A percentile compares a stretch with the other conserved stretches of the same genome.
Evolutionary conservation across 1,140 invertebrate genomes (phyloP).

Genomic region (Macrosteles quadrilineatus): DNA sequence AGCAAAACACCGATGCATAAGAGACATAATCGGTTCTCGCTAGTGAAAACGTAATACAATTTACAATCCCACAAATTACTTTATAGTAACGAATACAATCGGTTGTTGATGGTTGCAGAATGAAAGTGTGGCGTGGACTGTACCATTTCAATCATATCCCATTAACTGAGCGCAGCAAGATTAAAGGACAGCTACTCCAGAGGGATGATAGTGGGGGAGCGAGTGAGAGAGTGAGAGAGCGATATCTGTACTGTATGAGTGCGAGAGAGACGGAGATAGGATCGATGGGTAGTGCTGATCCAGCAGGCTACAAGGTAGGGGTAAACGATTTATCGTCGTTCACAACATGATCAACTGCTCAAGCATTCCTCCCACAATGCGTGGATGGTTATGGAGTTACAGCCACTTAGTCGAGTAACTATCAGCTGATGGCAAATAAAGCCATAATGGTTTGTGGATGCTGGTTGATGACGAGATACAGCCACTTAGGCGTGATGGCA

Average conservation of each 20-base stretch:
- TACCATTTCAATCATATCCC: constrained; percentile 20
- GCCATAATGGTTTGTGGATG: no score
- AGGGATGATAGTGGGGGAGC: constrained; percentile 44
- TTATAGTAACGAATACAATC: no score
- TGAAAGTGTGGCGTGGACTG: neutral
- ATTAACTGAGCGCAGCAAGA: constrained; percentile 35
- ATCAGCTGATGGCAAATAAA: no score
- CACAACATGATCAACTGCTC: constrained; percentile 1
- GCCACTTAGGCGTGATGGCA: no score
- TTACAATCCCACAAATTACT: no score
- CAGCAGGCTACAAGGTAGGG: neutral
- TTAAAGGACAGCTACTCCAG: constrained; percentile 41
- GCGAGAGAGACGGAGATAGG: neutral
- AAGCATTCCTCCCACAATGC: neutral
- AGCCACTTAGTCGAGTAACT: no score
- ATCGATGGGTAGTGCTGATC: neutral
- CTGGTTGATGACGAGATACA: no score
- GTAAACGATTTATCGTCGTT: neutral
- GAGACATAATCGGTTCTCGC: no score
- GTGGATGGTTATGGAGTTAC: no score
- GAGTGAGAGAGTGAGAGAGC: constrained; percentile 22
- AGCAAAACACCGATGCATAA: no score
- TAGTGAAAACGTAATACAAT: no score
- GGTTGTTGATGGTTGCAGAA: no score
- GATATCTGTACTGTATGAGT: neutral